Conservation (phyloP, 2,113 vertebrate species). For the Crypturellus undulatus region DNA sequence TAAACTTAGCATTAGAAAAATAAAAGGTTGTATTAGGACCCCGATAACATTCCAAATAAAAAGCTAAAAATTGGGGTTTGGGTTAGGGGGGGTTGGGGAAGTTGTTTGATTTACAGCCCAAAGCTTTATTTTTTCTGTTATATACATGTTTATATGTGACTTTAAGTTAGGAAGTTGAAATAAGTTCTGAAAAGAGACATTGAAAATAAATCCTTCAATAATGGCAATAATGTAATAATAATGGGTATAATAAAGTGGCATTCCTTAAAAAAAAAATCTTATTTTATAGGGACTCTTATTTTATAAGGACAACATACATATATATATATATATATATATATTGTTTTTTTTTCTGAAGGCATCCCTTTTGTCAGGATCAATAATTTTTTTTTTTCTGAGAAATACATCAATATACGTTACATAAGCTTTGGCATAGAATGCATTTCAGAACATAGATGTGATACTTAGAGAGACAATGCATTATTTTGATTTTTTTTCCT, state of each 20-base stretch:
- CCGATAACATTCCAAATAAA: not conserved
- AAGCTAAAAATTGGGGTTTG: not conserved
- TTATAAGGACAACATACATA: not conserved
- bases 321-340: not conserved
- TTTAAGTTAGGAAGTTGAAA: not conserved
- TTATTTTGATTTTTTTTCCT: no score
- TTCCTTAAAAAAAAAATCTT: not conserved
- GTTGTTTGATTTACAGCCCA: no score
- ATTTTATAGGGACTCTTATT: not conserved
- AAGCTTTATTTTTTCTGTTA: no score
- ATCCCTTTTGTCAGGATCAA: not conserved
- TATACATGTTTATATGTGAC: not conserved
- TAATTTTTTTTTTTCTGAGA: not conserved
- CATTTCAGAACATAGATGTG: not conserved
- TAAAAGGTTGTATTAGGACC: not conserved
- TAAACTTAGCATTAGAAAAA: not conserved
- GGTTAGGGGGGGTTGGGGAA: no score
- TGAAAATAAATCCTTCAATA: not conserved
- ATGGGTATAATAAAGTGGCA: not conserved
- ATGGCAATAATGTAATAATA: not conserved
- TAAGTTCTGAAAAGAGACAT: not conserved
- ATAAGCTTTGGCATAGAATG: not conserved
- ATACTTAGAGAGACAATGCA: not conserved
- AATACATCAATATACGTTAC: not conserved
- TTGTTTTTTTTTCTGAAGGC: not conserved